Conservation (phyloP, 2,888 invertebrate species). For the Rhamnusium bicolor region DNA sequence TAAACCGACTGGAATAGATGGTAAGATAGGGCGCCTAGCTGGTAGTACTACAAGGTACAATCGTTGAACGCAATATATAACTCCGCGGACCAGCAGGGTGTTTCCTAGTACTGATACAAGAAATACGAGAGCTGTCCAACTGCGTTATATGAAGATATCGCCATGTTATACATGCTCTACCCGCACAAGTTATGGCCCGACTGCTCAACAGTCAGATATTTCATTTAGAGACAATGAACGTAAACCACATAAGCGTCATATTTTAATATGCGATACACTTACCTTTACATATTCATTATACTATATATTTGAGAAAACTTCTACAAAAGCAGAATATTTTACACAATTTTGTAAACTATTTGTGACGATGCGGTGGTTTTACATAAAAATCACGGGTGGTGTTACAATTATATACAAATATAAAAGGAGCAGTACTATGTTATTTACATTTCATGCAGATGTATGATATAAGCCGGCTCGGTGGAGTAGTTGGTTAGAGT, state of each 20-base stretch:
- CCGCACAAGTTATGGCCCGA: slow-evolving; percentile 65
- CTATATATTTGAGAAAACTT: neutral
- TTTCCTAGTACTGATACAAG: slow-evolving; percentile 71
- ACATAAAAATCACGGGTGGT: too few species aligned
- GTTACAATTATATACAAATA: too few species aligned
- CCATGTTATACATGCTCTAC: slow-evolving; percentile 67
- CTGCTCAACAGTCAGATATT: slow-evolving; percentile 55
- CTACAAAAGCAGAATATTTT: neutral
- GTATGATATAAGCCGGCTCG: too few species aligned
- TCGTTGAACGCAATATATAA: slow-evolving; percentile 68
- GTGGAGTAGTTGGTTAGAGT: too few species aligned
- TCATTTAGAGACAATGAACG: slow-evolving; percentile 49
- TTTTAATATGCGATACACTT: neutral
- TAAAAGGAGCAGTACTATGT: too few species aligned
- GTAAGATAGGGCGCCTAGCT: slow-evolving; percentile 65
- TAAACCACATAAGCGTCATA: slow-evolving; percentile 29
- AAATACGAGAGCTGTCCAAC: slow-evolving; percentile 70
- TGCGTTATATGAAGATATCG: slow-evolving; percentile 71
- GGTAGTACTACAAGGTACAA: slow-evolving; percentile 68
- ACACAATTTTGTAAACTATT: neutral
- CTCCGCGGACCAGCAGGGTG: slow-evolving; percentile 69
- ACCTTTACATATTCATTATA: neutral
- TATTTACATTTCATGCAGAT: too few species aligned
- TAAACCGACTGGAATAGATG: slow-evolving; percentile 45
- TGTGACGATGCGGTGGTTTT: too few species aligned